Evolutionary conservation across 2,888 invertebrate species (phyloP).

Genomic region (Ochropacha duplaris): DNA sequence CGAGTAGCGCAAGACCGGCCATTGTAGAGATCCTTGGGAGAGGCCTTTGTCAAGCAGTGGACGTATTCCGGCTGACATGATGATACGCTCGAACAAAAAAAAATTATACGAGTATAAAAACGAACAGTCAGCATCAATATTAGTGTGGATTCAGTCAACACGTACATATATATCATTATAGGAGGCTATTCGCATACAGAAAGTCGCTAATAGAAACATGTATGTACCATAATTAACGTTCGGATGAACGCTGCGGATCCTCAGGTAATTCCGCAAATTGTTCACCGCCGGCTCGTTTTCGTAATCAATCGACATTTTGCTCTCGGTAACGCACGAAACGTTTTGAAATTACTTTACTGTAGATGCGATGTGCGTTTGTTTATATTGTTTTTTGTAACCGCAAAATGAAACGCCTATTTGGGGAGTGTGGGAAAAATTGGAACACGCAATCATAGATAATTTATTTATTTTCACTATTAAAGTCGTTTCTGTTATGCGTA

Average conservation of each 20-base stretch:
- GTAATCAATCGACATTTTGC: slow-evolving; percentile 46
- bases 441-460: not conserved
- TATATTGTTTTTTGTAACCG: not conserved
- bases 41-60: too few species aligned
- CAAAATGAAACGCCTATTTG: not conserved
- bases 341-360: not conserved
- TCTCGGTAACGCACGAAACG: slow-evolving; percentile 8
- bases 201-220: not conserved
- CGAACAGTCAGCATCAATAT: too few species aligned
- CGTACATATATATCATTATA: not conserved
- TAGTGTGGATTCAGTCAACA: too few species aligned
- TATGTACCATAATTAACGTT: slow-evolving; percentile 87
- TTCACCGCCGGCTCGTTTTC: slow-evolving; percentile 79
- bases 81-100: too few species aligned
- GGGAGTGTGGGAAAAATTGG: not conserved
- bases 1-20: too few species aligned
- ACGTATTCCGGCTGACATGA: too few species aligned
- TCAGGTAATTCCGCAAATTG: slow-evolving; percentile 87
- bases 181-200: not conserved
- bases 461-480: too few species aligned
- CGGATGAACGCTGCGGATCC: slow-evolving; percentile 89
- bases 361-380: not conserved
- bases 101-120: too few species aligned
- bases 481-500: too few species aligned
- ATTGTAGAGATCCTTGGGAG: too few species aligned